These are phyloP conservation scores for Goniozus legneri DNA, from an alignment of 1,140 invertebrate species.

Conservation along the genomic window DNA sequence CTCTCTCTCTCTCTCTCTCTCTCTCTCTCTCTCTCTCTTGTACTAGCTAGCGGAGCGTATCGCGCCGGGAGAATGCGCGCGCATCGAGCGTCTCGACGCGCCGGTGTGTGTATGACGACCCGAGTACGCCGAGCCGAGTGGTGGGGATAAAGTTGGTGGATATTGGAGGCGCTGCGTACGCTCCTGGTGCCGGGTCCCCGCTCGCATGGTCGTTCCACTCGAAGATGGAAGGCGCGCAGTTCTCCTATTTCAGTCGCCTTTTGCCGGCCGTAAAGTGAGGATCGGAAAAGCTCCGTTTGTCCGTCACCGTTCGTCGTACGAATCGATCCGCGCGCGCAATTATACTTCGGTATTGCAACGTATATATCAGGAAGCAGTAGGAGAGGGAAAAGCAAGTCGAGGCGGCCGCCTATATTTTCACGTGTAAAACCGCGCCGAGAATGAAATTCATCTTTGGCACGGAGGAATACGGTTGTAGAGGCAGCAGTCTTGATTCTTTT, in stretches of 20 bases:
- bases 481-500: conserved; percentile 13
- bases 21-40: background rate
- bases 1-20: too few species aligned
- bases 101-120: too few species aligned
- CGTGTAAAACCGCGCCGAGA: conserved; percentile 23
- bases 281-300: conserved; percentile 5
- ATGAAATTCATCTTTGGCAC: conserved; percentile 27
- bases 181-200: background rate
- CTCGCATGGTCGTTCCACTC: background rate
- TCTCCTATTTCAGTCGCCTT: conserved; percentile 20
- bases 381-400: conserved; percentile 12
- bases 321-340: too few species aligned
- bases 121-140: too few species aligned
- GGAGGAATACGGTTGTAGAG: conserved; percentile 11
- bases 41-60: background rate
- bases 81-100: too few species aligned
- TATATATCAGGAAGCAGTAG: too few species aligned
- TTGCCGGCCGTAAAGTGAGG: conserved; percentile 20
- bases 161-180: background rate
- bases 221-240: conserved; percentile 1
- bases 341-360: too few species aligned
- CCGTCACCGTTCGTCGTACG: too few species aligned
- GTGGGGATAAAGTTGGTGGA: too few species aligned
- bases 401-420: conserved; percentile 16
- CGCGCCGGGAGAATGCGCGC: too few species aligned